Base-by-base conservation (phyloP, 2,888 invertebrate species). In the Drosophila mimica region DNA sequence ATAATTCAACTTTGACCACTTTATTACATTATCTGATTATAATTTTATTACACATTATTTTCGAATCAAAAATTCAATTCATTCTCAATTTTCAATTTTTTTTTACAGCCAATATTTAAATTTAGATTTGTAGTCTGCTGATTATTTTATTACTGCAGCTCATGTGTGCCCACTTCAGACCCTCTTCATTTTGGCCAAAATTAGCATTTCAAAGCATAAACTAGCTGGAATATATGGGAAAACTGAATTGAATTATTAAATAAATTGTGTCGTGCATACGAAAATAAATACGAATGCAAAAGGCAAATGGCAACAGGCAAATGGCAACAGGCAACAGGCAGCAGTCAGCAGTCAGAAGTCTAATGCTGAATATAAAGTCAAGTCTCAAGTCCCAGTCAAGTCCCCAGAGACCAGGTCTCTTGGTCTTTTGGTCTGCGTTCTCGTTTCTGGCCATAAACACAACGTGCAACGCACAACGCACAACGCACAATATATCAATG, bases 181-280 rank as follows among this genome's bases (percentile, higher is more conserved):
- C 46, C 36, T n/a, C 70, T 56, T 30, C 56, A 38, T 56, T 52
- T 60, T 57, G 62, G 58, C 28, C 20, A 53, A 36, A 48, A 66
- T 77, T 81, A 77, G 49, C 81, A 77, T 77, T 71, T 81, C 52
- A 77, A 81, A 76, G 77, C 79, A 52, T 60, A 70, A 76, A 81
- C 54, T 52, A 76, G 71, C 65, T 65, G 63, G 62, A 74, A 72
- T 84, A 70, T 71, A 83, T 75, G 75, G 68, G 49, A 63, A 66
- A 57, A 71, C 43, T 66, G 70, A 75, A 82, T 83, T 84, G 85
- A 89, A 89, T 89, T 83, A 83, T 89, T 84, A 74, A 84, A 72
- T 72, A 85, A 87, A 89, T 89, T 88, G 81, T 70, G 48, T 65
- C 51, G 65, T 17, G 46, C 46, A 53, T 69, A 68, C 20, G 7